Evolutionary conservation across 2,113 vertebrate genomes (phyloP).

Genomic region (Podiceps cristatus): DNA sequence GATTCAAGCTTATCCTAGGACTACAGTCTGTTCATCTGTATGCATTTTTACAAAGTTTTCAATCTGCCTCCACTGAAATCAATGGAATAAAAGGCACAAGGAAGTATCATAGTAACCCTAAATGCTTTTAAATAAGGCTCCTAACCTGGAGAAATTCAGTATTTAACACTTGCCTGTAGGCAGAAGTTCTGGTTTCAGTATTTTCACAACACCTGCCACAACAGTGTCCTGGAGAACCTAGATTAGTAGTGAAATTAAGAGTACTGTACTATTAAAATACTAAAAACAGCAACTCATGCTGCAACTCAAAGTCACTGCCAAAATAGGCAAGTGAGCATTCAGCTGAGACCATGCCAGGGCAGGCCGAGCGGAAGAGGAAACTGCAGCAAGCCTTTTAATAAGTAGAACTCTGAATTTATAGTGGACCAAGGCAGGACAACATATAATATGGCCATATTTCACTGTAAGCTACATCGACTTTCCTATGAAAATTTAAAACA

Average conservation of each 20-base stretch:
- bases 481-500: not conserved
- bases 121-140: not conserved
- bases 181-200: not conserved
- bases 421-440: not conserved
- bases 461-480: not conserved
- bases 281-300: not conserved
- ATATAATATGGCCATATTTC: not conserved
- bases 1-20: not conserved
- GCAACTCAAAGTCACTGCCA: slow-evolving; percentile 1
- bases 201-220: not conserved
- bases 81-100: not conserved
- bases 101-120: not conserved
- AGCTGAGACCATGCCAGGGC: not conserved
- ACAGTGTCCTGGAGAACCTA: not conserved
- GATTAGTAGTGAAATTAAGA: not conserved
- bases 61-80: not conserved
- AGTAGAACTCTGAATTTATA: not conserved
- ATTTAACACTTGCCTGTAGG: not conserved
- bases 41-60: not conserved
- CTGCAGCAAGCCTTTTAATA: not conserved
- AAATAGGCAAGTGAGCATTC: slow-evolving; percentile 15
- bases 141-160: not conserved
- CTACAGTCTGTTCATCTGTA: not conserved
- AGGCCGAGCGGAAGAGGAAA: not conserved
- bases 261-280: not conserved